Percentiles rank a stretch among this genome's conserved stretches.
Evolutionary conservation across 2,113 vertebrate genomes (phyloP).

Genomic region (Mesocricetus auratus): DNA sequence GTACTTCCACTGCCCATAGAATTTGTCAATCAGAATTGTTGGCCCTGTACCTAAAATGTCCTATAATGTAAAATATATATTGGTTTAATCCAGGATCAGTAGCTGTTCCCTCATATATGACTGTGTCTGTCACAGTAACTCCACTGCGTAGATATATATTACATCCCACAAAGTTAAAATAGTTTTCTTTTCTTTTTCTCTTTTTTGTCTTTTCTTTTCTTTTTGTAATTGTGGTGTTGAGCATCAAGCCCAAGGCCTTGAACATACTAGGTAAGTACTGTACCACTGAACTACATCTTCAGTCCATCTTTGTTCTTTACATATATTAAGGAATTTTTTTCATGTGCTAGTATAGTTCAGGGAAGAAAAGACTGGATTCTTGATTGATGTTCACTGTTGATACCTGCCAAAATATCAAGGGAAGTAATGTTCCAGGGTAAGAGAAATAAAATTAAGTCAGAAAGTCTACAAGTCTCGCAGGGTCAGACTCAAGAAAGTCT

Average conservation of each 20-base stretch:
- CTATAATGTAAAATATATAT: background rate
- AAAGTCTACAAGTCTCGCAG: background rate
- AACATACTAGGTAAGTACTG: background rate
- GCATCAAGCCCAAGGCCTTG: too few relatives aligned
- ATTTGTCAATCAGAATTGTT: background rate
- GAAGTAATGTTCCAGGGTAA: background rate
- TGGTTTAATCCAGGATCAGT: background rate
- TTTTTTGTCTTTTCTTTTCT: background rate
- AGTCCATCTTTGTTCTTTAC: background rate
- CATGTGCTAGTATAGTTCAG: background rate
- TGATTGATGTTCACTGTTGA: background rate
- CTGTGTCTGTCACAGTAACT: background rate
- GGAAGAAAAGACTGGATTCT: background rate
- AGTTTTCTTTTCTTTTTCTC: background rate
- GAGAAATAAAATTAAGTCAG: background rate
- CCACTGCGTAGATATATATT: background rate
- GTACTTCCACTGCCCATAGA: background rate
- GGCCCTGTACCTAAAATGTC: background rate
- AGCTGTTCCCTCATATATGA: background rate
- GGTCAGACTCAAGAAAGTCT: background rate
- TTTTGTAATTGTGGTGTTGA: too few relatives aligned
- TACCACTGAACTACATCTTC: background rate
- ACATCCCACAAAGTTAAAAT: background rate
- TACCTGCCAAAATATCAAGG: background rate
- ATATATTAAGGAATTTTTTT: background rate